Evolutionary conservation across 2,113 vertebrate genomes (phyloP).

Genomic region (Gorsachius goisagi): DNA sequence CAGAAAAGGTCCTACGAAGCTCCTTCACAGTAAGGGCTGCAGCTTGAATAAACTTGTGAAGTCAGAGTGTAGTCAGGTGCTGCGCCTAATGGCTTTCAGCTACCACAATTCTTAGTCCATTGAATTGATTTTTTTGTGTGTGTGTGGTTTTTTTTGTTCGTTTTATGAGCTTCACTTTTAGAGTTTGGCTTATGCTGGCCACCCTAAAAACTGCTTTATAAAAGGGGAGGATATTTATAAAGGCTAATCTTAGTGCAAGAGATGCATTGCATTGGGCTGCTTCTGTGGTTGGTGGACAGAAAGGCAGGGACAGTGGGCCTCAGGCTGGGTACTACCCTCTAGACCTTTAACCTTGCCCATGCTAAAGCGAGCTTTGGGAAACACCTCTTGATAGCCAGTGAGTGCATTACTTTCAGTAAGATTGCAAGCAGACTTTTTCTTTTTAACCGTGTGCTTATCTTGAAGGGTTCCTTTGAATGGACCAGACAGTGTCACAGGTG

Average conservation of each 20-base stretch:
- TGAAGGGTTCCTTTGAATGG: neutral
- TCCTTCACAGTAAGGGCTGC: neutral
- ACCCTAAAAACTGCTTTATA: neutral
- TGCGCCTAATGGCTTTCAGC: neutral
- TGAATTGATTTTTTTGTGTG: neutral
- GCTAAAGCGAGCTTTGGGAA: neutral
- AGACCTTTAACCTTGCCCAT: neutral
- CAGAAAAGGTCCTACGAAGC: neutral
- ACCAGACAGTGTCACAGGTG: neutral
- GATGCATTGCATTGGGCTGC: neutral
- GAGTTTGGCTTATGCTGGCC: neutral
- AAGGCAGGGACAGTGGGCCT: neutral
- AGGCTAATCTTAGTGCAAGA: neutral
- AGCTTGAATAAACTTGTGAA: neutral
- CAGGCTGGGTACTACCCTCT: neutral
- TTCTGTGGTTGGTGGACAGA: neutral
- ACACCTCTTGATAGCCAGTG: neutral
- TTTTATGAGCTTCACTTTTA: neutral
- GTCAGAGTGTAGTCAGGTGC: neutral
- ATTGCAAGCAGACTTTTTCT: neutral
- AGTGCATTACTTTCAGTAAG: neutral
- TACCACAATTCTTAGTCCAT: neutral
- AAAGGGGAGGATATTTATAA: neutral
- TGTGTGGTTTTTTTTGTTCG: neutral
- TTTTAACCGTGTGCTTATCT: neutral